phyloP scores from a whole-genome alignment of 1,140 invertebrate species.

The Monomorium pharaonis region DNA sequence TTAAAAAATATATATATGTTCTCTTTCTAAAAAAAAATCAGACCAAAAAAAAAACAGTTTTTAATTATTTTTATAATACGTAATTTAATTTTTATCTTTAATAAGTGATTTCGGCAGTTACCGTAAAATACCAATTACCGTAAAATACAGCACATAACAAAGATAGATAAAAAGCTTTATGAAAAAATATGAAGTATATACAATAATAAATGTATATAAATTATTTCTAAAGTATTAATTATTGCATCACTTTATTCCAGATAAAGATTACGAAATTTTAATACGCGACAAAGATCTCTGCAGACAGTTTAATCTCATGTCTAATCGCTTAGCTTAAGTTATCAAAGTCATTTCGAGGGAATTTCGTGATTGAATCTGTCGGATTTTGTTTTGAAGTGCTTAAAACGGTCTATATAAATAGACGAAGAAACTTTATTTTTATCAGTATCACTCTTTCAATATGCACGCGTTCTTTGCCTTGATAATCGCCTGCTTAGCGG shows the following conservation, averaged over 20 bases:
- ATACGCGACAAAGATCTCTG: background rate
- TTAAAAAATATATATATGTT: too few relatives aligned
- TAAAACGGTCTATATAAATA: slow-evolving; percentile 54
- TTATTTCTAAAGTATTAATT: too few relatives aligned
- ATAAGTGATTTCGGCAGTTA: too few relatives aligned
- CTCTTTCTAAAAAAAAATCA: too few relatives aligned
- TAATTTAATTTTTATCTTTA: too few relatives aligned
- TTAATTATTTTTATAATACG: too few relatives aligned
- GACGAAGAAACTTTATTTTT: background rate
- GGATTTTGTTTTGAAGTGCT: background rate
- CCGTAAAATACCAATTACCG: too few relatives aligned
- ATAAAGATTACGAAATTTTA: background rate
- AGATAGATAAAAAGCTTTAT: too few relatives aligned
- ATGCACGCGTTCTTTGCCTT: slow-evolving; percentile 24
- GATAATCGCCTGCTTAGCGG: slow-evolving; percentile 29
- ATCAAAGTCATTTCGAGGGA: background rate
- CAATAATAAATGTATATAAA: too few relatives aligned
- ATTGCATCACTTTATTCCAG: background rate
- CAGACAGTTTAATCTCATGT: background rate
- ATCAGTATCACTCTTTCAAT: background rate
- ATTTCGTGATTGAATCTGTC: slow-evolving; percentile 1
- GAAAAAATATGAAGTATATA: too few relatives aligned
- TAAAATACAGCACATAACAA: too few relatives aligned
- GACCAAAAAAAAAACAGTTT: too few relatives aligned
- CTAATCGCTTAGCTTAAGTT: background rate